Evolutionary conservation across 23 tunicate genomes (phyloP), one percentile per base, ranked within the genome.

Genomic region (Clavelina lepadiformis): DNA sequence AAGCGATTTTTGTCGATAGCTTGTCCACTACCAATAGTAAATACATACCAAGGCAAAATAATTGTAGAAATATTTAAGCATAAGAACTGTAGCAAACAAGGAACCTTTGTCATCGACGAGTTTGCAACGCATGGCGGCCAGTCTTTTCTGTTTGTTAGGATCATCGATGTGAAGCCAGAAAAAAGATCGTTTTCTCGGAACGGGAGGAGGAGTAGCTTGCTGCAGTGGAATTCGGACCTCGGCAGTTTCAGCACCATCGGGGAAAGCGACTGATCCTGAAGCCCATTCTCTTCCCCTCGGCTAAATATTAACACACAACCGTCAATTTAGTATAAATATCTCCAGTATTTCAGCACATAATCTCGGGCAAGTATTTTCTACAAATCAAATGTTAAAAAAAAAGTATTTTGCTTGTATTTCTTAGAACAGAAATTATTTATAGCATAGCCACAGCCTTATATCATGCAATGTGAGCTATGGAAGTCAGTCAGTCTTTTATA

Each of bases 151-250:
- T 33, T 71, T 86, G 71, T 86, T 80, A 5, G 82, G 95, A 75
- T 94, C 95, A 57, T 58, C 68, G 34, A 94, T 70, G 66, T 94
- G 65, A 4, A 94, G 58, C 91, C 91, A 94, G 77, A 88, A 94
- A 76, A 70, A 81, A 24, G 95, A 86, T 70, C 82, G 51, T 62
- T 74, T 82, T 70, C 71, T 80, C 44, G 71, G 74, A 3, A 45
- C 38, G 29, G 72, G 46, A 13, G 77, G 63, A 19, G 93, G 76
- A 0, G 54, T 51, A 3, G 80, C 88, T 60, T 94, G 82, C 31
- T 68, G 78, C 51, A 94, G 59, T 1, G 99, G 99, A 31, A 94
- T 82, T 32, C 75, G 81, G 23, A 94, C 88, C 60, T 94, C 82
- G 5, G 95, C 81, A 3, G 44, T 73, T 46, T 71, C 71, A 24